Percentiles rank a stretch among this genome's conserved stretches.
Conservation (phyloP, 1,140 invertebrate species). For the Procambarus clarkii region DNA sequence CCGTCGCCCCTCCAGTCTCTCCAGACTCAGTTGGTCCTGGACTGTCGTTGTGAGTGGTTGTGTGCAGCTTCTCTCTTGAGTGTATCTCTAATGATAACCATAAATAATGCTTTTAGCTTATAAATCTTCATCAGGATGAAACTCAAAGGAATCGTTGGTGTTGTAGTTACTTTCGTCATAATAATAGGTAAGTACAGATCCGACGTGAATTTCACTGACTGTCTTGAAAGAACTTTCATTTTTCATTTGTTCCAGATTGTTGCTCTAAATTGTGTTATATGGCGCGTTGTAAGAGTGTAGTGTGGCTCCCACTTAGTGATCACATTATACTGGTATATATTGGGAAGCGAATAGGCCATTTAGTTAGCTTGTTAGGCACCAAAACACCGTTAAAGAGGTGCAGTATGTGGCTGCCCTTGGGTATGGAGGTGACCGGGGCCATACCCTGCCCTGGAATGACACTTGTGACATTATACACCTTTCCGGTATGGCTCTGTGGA, state of each 20-base stretch:
- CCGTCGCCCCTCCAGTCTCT: not conserved
- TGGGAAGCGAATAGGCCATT: too few relatives aligned
- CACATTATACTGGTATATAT: not conserved
- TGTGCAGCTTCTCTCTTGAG: not conserved
- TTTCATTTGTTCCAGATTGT: constrained; percentile 9
- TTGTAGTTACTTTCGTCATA: not conserved
- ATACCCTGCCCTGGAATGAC: too few relatives aligned
- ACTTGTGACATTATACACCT: too few relatives aligned
- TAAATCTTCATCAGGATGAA: not conserved
- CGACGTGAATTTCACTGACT: too few relatives aligned
- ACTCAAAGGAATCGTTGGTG: not conserved
- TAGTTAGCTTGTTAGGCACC: too few relatives aligned
- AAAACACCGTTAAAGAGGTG: too few relatives aligned
- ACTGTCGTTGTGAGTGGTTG: not conserved
- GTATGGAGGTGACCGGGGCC: too few relatives aligned
- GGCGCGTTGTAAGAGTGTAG: not conserved
- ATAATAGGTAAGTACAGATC: not conserved
- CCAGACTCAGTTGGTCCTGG: not conserved
- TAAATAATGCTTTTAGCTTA: not conserved
- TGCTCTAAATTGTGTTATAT: not conserved
- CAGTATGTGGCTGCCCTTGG: too few relatives aligned
- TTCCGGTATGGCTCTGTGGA: too few relatives aligned
- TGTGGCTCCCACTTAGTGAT: too few relatives aligned
- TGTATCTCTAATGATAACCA: not conserved
- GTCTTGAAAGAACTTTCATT: not conserved